Evolutionary conservation across 2,888 invertebrate species (phyloP), one percentile per base, ranked within the genome.

Genomic region (Metopia argyrocephala): DNA sequence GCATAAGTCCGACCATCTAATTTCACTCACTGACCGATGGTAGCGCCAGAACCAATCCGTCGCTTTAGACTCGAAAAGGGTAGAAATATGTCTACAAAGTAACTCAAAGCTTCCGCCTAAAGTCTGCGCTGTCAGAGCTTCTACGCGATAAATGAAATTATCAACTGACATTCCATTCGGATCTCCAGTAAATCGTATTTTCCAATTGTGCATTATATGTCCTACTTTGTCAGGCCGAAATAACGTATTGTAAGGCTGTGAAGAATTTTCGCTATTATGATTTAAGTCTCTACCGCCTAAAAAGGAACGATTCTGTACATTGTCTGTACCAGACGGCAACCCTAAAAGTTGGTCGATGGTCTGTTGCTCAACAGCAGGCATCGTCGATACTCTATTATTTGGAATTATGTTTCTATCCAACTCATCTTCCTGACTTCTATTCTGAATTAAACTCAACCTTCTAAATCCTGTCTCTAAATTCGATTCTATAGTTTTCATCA

Each of bases 21-120:
- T 65, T 18, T 48, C 18, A 5, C 20, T 48, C 5, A 73, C 76
- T 2, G 65, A 54, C 6, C 50, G 54, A 28, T 76, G 80, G 45
- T 68, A 76, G 0, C 79, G 12, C 80, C 76, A 80, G 21, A 73
- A 80, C 76, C 80, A 80, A 9, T 76, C 69, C 15, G n/a, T 69
- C 2, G 80, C 74, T n/a, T 76, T 80, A 5, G 52, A n/a, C 4
- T 74, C 69, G 20, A 78, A 74, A 5, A 81, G 28, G 2, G 57
- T 59, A 7, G 54, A 61, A 21, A 73, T 76, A 28, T 81, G 45
- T 1, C 21, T 15, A n/a, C 68, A 81, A 1, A 69, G 20, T 5
- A 65, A 3, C 0, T 57, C 48, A 54, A 81, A 78, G 56, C 78
- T 62, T 0, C 78, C 69, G 23, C 25, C 28, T 4, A 76, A 21